These are phyloP conservation scores for Cartodere bifasciata DNA, from an alignment of 2,888 invertebrate species.

Conservation along the genomic window DNA sequence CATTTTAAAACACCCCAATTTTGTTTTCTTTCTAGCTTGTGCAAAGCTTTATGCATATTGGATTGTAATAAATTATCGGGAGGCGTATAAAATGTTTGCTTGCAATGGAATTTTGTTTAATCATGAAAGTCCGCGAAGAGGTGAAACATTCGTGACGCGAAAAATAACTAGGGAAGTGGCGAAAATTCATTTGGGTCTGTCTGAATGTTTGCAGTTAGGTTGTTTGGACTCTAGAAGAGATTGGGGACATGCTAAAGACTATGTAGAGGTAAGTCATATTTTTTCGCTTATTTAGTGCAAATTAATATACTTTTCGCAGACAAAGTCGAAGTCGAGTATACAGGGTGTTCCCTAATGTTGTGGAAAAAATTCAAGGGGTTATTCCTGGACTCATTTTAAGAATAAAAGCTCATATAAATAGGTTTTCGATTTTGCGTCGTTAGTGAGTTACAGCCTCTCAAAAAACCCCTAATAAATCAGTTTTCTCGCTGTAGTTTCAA, in stretches of 20 bases:
- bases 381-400: too few relatives aligned
- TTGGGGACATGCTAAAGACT: slow-evolving; percentile 97
- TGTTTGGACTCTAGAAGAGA: slow-evolving; percentile 92
- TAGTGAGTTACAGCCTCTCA: too few relatives aligned
- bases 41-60: slow-evolving; percentile 93
- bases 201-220: slow-evolving; percentile 79
- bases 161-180: slow-evolving; percentile 97
- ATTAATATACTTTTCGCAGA: too few relatives aligned
- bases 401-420: too few relatives aligned
- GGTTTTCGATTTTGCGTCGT: too few relatives aligned
- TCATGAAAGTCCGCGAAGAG: slow-evolving; percentile 89
- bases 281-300: too few relatives aligned
- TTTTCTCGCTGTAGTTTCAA: too few relatives aligned
- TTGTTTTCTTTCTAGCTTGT: slow-evolving; percentile 51
- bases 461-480: too few relatives aligned
- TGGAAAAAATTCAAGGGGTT: too few relatives aligned
- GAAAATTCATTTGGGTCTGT: slow-evolving; percentile 82
- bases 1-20: too few relatives aligned
- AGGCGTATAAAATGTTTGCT: slow-evolving; percentile 90
- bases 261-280: slow-evolving; percentile 73
- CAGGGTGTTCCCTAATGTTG: too few relatives aligned
- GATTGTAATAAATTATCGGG: slow-evolving; percentile 92
- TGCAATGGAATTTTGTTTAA: slow-evolving; percentile 95
- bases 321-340: too few relatives aligned
- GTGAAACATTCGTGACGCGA: slow-evolving; percentile 96